These are phyloP conservation scores for Trogon surrucura DNA, from an alignment of 2,113 vertebrate genomes.

Conservation along the genomic window DNA sequence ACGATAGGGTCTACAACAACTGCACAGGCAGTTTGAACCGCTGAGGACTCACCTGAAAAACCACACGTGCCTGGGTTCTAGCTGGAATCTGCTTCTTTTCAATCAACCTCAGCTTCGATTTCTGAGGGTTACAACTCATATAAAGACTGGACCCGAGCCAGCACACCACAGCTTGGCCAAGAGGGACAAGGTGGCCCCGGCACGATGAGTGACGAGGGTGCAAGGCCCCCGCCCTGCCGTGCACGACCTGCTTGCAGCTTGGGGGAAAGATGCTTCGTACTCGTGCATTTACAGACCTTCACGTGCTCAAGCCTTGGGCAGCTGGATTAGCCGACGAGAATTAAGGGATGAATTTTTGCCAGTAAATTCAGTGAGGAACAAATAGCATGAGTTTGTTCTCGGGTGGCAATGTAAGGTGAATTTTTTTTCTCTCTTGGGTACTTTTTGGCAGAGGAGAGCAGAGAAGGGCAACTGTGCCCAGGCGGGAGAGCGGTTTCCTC, in stretches of 20 bases:
- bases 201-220: accelerated
- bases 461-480: background rate
- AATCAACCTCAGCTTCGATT: background rate
- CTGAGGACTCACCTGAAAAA: background rate
- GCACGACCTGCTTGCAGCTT: background rate
- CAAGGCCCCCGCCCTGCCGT: background rate
- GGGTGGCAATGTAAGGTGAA: accelerated
- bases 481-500: slow-evolving; percentile 18
- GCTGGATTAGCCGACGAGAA: background rate
- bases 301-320: background rate
- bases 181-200: background rate
- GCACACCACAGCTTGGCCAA: background rate
- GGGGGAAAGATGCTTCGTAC: background rate
- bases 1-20: background rate
- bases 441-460: background rate
- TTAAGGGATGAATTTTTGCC: background rate
- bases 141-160: background rate
- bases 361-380: background rate
- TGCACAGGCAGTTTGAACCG: accelerated
- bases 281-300: background rate
- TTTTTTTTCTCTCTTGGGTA: background rate
- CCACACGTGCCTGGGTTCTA: background rate
- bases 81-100: background rate
- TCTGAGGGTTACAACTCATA: background rate
- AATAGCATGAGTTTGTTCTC: background rate